phyloP scores from a whole-genome alignment of 1,140 invertebrate genomes.

The Papilio polyxenes region DNA sequence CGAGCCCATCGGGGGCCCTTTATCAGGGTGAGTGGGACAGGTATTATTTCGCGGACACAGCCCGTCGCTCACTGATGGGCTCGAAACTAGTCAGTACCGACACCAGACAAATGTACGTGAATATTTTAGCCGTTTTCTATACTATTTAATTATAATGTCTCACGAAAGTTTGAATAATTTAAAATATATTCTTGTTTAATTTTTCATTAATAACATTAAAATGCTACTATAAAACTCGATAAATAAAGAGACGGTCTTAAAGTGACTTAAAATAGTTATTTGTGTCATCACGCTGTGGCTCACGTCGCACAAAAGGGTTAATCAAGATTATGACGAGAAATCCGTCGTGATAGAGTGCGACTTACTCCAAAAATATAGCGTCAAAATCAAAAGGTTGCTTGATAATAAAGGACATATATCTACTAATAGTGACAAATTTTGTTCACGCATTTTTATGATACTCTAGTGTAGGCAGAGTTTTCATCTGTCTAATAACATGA shows the following conservation, averaged over 20 bases:
- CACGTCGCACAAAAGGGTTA: conserved; percentile 2
- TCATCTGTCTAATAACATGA: not conserved
- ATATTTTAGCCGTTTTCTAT: too few species aligned
- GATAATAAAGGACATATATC: not conserved
- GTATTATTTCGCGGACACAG: too few species aligned
- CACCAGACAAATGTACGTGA: too few species aligned
- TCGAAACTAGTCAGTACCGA: too few species aligned
- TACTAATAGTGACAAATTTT: not conserved
- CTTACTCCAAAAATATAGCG: not conserved
- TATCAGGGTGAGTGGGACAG: too few species aligned
- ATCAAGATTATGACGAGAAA: conserved; percentile 17
- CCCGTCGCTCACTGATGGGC: too few species aligned
- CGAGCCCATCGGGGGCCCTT: too few species aligned
- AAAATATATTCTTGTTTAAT: too few species aligned
- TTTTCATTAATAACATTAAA: not conserved
- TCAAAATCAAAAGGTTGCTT: not conserved
- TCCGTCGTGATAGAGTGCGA: conserved; percentile 9
- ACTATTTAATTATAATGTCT: too few species aligned
- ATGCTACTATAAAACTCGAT: not conserved
- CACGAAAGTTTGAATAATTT: too few species aligned
- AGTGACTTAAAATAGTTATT: conserved; percentile 13
- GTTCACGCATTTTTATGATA: not conserved
- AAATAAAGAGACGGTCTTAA: not conserved
- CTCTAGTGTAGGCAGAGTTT: not conserved
- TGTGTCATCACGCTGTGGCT: conserved; percentile 7